These are phyloP conservation scores for Hystrix cristata DNA, from an alignment of 2,113 vertebrate genomes.

Conservation along the genomic window DNA sequence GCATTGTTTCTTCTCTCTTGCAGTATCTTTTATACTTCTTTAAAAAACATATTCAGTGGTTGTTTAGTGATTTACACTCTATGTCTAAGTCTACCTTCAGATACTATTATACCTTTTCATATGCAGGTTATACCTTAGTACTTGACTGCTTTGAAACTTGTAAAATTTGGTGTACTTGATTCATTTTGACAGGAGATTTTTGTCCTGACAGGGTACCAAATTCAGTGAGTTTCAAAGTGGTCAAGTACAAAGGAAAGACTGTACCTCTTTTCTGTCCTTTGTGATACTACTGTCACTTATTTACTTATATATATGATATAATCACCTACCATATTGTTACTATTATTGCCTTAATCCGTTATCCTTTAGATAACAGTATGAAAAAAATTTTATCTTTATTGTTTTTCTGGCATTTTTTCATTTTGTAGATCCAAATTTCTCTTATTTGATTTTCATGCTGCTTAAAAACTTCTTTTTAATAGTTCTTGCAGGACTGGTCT, in stretches of 20 bases:
- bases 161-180: not conserved
- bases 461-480: not conserved
- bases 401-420: not conserved
- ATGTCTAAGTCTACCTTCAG: not conserved
- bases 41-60: too few species aligned
- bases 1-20: not conserved
- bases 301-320: not conserved
- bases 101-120: not conserved
- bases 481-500: not conserved
- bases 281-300: not conserved
- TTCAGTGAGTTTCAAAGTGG: not conserved
- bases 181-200: not conserved
- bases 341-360: not conserved
- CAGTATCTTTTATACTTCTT: not conserved
- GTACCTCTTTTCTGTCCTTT: not conserved
- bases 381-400: not conserved
- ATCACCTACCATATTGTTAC: not conserved
- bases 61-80: not conserved
- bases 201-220: not conserved
- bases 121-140: not conserved
- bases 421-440: not conserved
- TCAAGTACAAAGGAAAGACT: not conserved
- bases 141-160: not conserved
- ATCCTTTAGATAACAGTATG: not conserved
- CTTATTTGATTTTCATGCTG: not conserved